Evolutionary conservation across 2,113 vertebrate genomes (phyloP).

Genomic region (Cinclus cinclus): DNA sequence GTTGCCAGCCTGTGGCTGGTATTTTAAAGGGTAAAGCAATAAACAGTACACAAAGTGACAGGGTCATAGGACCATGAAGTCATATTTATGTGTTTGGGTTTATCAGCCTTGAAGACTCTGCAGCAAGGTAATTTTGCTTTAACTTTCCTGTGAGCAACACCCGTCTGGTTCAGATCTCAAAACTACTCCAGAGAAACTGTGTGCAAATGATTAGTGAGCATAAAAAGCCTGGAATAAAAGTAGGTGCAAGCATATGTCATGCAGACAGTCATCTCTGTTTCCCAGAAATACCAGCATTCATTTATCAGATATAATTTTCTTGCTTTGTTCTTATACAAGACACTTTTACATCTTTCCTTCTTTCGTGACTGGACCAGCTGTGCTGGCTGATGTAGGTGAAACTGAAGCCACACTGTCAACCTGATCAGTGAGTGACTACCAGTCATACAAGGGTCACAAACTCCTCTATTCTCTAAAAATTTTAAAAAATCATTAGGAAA

Average conservation of each 20-base stretch:
- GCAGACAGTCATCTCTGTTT: background rate
- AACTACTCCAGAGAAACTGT: background rate
- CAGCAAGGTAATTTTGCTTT: background rate
- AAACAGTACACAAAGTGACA: background rate
- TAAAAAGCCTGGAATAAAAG: background rate
- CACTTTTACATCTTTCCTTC: background rate
- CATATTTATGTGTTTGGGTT: background rate
- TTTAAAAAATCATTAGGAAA: background rate
- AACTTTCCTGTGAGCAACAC: background rate
- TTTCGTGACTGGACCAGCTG: background rate
- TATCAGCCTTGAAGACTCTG: background rate
- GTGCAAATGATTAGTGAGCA: background rate
- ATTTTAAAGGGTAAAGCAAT: slow-evolving; percentile 5
- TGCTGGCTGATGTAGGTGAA: background rate
- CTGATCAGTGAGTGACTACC: background rate
- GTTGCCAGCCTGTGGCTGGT: background rate
- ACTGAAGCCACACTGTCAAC: background rate
- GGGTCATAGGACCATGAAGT: background rate
- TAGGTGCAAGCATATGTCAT: background rate
- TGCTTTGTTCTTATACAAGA: background rate
- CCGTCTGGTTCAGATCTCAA: background rate
- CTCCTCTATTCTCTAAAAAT: background rate
- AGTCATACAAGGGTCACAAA: background rate
- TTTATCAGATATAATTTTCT: background rate
- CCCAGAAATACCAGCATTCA: background rate